Base-by-base conservation (phyloP, 2,888 invertebrate species). In the Eupithecia subfuscata region DNA sequence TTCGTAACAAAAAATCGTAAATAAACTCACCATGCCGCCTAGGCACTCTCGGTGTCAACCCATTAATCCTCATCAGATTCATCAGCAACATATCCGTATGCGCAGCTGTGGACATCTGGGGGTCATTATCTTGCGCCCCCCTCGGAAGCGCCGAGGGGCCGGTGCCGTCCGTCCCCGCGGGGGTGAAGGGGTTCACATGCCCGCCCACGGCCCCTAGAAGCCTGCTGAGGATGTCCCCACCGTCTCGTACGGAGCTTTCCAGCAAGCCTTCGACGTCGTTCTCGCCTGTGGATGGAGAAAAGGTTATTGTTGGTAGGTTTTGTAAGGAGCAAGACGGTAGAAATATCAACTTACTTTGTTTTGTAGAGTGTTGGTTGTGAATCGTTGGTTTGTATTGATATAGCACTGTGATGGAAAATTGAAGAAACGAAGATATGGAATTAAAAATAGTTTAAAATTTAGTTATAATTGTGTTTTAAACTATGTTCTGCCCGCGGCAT, bases 61-160 rank as follows among this genome's bases (percentile, higher is more conserved):
- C 93, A 79, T 94, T 93, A 80, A 93, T 93, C 60, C 93, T 88
- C 94, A 94, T 94, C 63, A 94, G 88, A 78, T 94, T 93, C 56
- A 93, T 83, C 79, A 94, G 88, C 83, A 94, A 82, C 93, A 94
- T 93, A 81, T 94, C 94, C 0, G 93, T 92, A 82, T 93, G 93
- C 30, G 91, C 91, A 8, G 93, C 87, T 0, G 90, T 89, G 40
- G 92, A 91, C 70, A 91, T 77, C 84, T 92, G 92, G 77, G 92
- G 91, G 84, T 92, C 92, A 76, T 79, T 79, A 75, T 87, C 90
- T 67, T 84, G 83, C 64, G 68, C 84, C 84, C 67, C 84, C 83
- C 48, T 30, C 83, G 71, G 86, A 82, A 18, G 83, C 82, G 64
- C 84, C 82, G 67, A 83, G 78, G 45, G 80, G 1, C 71, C 75